A percentile compares a stretch with the other conserved stretches of the same genome.
phyloP scores from a whole-genome alignment of 2,888 invertebrate species.

The Allolobophora icterica region DNA sequence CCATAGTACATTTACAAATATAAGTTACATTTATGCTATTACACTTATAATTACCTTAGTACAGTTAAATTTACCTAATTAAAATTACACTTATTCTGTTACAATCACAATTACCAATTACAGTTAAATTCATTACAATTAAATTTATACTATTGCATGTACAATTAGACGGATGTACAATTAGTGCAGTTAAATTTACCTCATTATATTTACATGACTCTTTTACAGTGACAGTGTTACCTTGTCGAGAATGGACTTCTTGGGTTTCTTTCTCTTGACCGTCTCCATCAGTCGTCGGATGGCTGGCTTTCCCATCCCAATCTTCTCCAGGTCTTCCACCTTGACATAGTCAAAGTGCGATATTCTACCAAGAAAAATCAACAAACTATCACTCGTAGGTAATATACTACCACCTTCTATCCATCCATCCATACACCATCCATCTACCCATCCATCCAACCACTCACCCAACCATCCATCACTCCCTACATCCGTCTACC shows the following conservation, averaged over 20 bases:
- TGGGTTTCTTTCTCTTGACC: constrained; percentile 67
- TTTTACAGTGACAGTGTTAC: constrained; percentile 44
- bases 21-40: neutral
- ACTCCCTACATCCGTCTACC: too few species aligned
- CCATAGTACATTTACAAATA: neutral
- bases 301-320: constrained; percentile 92
- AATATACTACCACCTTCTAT: too few species aligned
- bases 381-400: neutral
- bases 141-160: too few species aligned
- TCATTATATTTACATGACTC: neutral
- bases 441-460: too few species aligned
- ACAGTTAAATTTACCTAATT: too few species aligned
- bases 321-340: constrained; percentile 88
- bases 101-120: too few species aligned
- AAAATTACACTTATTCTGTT: too few species aligned
- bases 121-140: too few species aligned
- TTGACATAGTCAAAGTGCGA: constrained; percentile 98
- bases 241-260: constrained; percentile 59
- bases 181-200: too few species aligned
- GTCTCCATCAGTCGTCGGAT: constrained; percentile 87
- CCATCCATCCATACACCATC: too few species aligned
- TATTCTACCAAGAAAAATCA: constrained; percentile 69
- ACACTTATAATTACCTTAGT: constrained; percentile 3
- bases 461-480: too few species aligned
- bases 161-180: too few species aligned